Conservation (phyloP, 2,113 vertebrate species). For the Thunnus maccoyii region DNA sequence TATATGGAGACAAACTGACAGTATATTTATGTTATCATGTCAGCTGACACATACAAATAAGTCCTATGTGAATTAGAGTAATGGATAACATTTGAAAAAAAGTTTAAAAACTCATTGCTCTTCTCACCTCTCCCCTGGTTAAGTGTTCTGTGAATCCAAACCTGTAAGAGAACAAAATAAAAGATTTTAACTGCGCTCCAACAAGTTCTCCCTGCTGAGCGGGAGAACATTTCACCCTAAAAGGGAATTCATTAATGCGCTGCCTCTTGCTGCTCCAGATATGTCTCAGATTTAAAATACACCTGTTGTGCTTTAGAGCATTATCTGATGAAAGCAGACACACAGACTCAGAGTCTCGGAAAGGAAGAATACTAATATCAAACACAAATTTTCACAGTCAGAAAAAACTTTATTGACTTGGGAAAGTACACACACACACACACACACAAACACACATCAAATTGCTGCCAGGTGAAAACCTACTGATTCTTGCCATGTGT, state of each 20-base stretch:
- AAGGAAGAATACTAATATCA: slow-evolving; percentile 24
- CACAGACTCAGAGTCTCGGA: not conserved
- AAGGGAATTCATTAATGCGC: slow-evolving; percentile 43
- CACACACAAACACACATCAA: not conserved
- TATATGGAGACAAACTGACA: not conserved
- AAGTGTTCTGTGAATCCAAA: slow-evolving; percentile 24
- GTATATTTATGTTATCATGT: not conserved
- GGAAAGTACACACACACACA: not conserved
- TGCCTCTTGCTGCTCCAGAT: slow-evolving; percentile 36
- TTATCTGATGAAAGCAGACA: slow-evolving; percentile 35
- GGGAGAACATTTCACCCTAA: slow-evolving; percentile 16
- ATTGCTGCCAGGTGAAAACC: slow-evolving; percentile 17
- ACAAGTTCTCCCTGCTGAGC: slow-evolving; percentile 33
- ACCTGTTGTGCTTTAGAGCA: slow-evolving; percentile 51
- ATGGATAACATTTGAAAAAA: slow-evolving; percentile 14
- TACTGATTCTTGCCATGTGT: not conserved
- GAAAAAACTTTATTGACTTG: slow-evolving; percentile 19
- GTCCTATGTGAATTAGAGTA: not conserved
- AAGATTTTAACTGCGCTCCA: slow-evolving; percentile 26
- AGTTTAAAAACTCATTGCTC: slow-evolving; percentile 15
- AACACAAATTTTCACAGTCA: slow-evolving; percentile 5
- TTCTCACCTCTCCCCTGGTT: not conserved
- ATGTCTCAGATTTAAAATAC: slow-evolving; percentile 47
- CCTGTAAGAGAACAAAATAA: slow-evolving; percentile 44
- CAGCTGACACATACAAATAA: not conserved